These are phyloP conservation scores for Neogale vison DNA, from an alignment of 2,113 vertebrate species.

Conservation along the genomic window DNA sequence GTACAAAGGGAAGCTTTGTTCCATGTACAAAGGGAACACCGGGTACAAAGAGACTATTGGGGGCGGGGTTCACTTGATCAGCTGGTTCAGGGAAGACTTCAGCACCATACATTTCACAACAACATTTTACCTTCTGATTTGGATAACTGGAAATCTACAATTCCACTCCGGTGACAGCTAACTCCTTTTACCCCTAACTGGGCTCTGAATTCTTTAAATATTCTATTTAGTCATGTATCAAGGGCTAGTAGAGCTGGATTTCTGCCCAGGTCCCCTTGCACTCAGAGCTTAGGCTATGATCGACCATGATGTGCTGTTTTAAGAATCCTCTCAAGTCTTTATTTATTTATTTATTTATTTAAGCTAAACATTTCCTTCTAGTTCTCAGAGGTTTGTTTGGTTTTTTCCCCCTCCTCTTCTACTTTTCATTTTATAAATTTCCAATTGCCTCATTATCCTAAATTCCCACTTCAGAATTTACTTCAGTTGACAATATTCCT, in stretches of 20 bases:
- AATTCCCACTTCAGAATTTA: not conserved
- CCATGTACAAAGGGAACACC: not conserved
- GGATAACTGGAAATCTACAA: not conserved
- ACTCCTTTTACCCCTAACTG: not conserved
- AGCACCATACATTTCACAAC: not conserved
- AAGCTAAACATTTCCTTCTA: not conserved
- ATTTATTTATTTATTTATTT: not conserved
- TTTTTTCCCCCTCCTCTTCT: not conserved
- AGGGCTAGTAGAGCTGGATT: not conserved
- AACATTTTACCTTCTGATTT: not conserved
- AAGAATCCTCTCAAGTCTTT: not conserved
- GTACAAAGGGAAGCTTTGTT: not conserved
- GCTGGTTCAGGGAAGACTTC: not conserved
- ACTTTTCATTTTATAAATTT: constrained; percentile 30
- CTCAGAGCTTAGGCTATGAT: not conserved
- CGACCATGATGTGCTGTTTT: not conserved
- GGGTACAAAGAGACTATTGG: not conserved
- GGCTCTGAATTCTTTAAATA: constrained; percentile 23
- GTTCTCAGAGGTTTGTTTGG: not conserved
- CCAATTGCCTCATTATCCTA: not conserved
- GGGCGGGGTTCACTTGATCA: not conserved
- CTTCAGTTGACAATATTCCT: not conserved
- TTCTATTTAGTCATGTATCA: not conserved
- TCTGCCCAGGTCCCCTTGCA: not conserved
- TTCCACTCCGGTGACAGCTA: not conserved